Conservation (phyloP, 1,140 invertebrate species). For the Apis cerana region DNA sequence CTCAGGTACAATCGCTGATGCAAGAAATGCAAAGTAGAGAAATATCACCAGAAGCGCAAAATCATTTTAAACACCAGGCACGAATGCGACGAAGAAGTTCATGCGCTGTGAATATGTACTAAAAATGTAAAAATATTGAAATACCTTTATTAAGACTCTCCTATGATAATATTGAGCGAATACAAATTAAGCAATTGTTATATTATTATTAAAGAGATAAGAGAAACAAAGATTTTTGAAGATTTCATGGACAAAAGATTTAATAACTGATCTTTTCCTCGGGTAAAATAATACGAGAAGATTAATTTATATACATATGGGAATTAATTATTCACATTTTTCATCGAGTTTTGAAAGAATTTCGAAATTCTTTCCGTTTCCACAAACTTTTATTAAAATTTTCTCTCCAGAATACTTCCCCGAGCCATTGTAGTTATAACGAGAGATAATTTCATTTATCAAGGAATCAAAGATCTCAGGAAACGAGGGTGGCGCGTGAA, state of each 20-base stretch:
- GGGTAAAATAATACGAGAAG: no score
- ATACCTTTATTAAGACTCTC: conserved; percentile 18
- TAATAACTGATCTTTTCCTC: no score
- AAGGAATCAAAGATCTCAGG: conserved; percentile 49
- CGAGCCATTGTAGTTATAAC: background rate
- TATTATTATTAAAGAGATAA: no score
- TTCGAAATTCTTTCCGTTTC: no score
- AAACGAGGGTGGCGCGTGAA: conserved; percentile 29
- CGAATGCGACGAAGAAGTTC: conserved; percentile 2
- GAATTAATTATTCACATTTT: no score
- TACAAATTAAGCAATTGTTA: no score
- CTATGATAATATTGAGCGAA: background rate
- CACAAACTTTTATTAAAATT: no score
- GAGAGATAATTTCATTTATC: conserved; percentile 15
- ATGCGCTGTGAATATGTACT: background rate
- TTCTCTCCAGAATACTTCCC: background rate
- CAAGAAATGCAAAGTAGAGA: conserved; percentile 49
- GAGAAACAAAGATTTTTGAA: no score
- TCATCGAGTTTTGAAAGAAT: no score
- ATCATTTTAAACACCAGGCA: conserved; percentile 4
- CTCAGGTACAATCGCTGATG: conserved; percentile 13
- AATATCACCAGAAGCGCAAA: conserved; percentile 11
- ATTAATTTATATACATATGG: no score
- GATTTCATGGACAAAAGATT: no score
- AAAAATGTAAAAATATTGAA: conserved; percentile 18